phyloP scores from a whole-genome alignment of 2,888 invertebrate genomes.

The Drosophila mercatorum region DNA sequence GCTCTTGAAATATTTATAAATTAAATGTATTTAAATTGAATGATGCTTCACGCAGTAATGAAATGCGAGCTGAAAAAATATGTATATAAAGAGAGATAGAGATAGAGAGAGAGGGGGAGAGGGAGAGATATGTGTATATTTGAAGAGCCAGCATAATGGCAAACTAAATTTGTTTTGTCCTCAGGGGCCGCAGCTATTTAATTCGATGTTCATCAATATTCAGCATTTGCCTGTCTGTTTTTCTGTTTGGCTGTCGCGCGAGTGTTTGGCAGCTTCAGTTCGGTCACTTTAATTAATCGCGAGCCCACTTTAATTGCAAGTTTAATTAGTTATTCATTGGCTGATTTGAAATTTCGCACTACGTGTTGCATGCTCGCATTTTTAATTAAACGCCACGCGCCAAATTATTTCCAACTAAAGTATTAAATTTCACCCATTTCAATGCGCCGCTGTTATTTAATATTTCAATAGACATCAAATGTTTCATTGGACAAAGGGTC shows the following conservation, averaged over 20 bases:
- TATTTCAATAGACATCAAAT: not conserved
- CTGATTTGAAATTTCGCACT: conserved; percentile 29
- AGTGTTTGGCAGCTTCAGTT: conserved; percentile 30
- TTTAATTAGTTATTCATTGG: conserved; percentile 48
- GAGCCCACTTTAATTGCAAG: conserved; percentile 32
- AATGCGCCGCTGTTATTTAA: conserved; percentile 1
- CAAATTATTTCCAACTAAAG: not conserved
- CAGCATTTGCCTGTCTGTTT: conserved; percentile 1
- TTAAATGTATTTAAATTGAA: conserved; percentile 13
- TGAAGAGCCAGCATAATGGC: not conserved
- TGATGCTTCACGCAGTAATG: conserved; percentile 3
- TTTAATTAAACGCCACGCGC: conserved; percentile 3
- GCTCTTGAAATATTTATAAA: conserved; percentile 12
- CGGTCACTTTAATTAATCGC: conserved; percentile 41
- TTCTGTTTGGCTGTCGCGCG: conserved; percentile 7
- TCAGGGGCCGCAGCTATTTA: conserved; percentile 21
- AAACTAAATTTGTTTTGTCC: not conserved
- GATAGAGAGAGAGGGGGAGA: no score
- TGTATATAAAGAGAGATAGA: not conserved
- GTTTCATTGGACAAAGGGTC: not conserved
- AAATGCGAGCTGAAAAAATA: not conserved
- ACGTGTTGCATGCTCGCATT: conserved; percentile 31
- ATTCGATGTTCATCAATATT: conserved; percentile 43
- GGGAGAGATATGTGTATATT: not conserved
- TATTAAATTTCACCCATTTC: conserved; percentile 6